Evolutionary conservation across 2,797 vertebrate genomes (phyloP).

Genomic region (Moxostoma hubbsi): DNA sequence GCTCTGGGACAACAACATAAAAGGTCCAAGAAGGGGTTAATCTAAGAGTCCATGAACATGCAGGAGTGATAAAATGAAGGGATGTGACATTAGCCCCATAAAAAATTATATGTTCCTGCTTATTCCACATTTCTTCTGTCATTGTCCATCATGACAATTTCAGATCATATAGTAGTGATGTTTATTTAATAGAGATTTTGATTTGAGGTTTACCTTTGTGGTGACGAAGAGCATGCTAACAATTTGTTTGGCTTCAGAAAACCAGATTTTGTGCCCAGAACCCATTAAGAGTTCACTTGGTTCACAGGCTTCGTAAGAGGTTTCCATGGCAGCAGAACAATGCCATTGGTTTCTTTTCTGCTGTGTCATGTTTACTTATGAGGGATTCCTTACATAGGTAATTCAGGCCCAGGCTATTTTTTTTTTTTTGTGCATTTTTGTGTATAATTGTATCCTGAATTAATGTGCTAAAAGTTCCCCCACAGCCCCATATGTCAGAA

Average conservation of each 20-base stretch:
- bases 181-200: constrained; percentile 10
- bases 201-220: constrained; percentile 33
- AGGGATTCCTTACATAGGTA: constrained; percentile 21
- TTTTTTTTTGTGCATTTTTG: too few species aligned
- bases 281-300: constrained; percentile 32
- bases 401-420: neutral
- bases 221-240: constrained; percentile 19
- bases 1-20: too few species aligned
- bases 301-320: constrained; percentile 22
- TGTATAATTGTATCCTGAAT: constrained; percentile 11
- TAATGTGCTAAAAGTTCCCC: neutral
- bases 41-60: too few species aligned
- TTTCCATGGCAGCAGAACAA: constrained; percentile 45
- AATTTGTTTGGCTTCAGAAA: constrained; percentile 23
- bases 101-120: neutral
- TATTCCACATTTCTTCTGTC: neutral
- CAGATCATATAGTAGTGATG: neutral
- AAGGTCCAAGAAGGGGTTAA: too few species aligned
- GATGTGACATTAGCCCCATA: too few species aligned
- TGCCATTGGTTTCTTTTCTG: constrained; percentile 30
- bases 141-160: neutral
- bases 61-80: too few species aligned
- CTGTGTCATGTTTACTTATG: constrained; percentile 41
- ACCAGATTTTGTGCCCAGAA: constrained; percentile 41
- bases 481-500: too few species aligned